Evolutionary conservation across 1,140 invertebrate species (phyloP).

Genomic region (Anagrus nilaparvatae): DNA sequence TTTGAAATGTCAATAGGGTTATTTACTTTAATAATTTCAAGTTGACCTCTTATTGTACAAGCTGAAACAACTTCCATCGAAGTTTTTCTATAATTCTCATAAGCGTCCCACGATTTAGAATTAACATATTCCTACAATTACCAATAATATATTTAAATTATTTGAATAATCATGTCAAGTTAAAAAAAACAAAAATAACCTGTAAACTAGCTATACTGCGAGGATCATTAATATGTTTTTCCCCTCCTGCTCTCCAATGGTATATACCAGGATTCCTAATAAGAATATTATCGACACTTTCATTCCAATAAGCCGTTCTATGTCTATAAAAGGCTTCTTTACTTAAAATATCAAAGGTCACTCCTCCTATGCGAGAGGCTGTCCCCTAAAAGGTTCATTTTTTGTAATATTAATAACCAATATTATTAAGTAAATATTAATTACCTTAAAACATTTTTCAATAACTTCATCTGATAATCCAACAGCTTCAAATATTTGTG

Average conservation of each 20-base stretch:
- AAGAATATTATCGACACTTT: conserved; percentile 64
- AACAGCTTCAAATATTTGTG: conserved; percentile 98
- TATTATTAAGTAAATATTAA: conserved; percentile 2
- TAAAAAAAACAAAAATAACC: conserved; percentile 32
- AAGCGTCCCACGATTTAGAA: conserved; percentile 72
- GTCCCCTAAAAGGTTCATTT: conserved; percentile 55
- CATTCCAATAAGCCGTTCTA: conserved; percentile 63
- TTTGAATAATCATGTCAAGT: conserved; percentile 7
- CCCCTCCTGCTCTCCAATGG: conserved; percentile 93
- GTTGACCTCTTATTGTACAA: conserved; percentile 87
- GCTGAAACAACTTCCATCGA: conserved; percentile 76
- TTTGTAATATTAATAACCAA: conserved; percentile 8
- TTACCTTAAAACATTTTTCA: conserved; percentile 83
- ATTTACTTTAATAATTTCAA: conserved; percentile 71
- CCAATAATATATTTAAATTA: conserved; percentile 7
- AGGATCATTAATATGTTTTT: conserved; percentile 97
- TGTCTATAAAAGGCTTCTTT: conserved; percentile 81
- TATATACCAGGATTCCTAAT: conserved; percentile 90
- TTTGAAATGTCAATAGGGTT: conserved; percentile 72
- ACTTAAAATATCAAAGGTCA: conserved; percentile 80
- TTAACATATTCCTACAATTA: conserved; percentile 64
- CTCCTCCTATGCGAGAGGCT: conserved; percentile 88
- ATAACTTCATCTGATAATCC: conserved; percentile 87
- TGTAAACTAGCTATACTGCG: conserved; percentile 87
- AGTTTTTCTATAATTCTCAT: conserved; percentile 79